These are phyloP conservation scores for Anguilla japonica DNA, from an alignment of 2,113 vertebrate species.

Conservation along the genomic window DNA sequence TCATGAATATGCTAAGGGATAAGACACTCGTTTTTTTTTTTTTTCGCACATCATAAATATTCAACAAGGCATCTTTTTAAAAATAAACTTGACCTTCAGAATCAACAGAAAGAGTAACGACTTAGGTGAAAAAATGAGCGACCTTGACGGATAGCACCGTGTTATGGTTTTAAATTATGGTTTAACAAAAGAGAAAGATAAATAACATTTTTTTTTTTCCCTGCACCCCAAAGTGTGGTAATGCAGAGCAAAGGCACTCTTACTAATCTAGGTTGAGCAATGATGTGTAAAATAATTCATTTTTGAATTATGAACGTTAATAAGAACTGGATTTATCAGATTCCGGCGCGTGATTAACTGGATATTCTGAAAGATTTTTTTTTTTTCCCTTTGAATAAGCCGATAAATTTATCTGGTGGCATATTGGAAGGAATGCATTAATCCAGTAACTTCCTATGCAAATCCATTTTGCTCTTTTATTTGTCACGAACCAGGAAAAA, in stretches of 20 bases:
- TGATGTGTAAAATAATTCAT: background rate
- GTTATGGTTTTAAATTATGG: background rate
- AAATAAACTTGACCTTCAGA: constrained; percentile 20
- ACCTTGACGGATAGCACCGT: background rate
- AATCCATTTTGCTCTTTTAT: constrained; percentile 8
- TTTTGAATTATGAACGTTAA: background rate
- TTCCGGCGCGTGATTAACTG: background rate
- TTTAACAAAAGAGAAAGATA: constrained; percentile 10
- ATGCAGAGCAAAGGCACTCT: background rate
- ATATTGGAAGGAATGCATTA: background rate
- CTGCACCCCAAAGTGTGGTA: background rate
- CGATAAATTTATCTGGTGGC: background rate
- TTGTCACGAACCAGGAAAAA: background rate
- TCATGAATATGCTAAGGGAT: background rate
- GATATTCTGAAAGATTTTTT: background rate
- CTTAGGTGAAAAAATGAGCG: background rate
- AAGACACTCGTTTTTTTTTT: background rate
- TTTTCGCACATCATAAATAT: background rate
- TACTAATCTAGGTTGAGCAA: background rate
- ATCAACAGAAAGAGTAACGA: background rate
- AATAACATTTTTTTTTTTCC: constrained; percentile 2
- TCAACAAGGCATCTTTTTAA: background rate
- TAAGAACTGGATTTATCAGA: background rate
- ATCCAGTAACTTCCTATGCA: background rate
- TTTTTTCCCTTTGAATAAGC: background rate